Evolutionary conservation across 2,113 vertebrate species (phyloP), one percentile per base, ranked within the genome.

Genomic region (Tretioscincus oriximinensis): DNA sequence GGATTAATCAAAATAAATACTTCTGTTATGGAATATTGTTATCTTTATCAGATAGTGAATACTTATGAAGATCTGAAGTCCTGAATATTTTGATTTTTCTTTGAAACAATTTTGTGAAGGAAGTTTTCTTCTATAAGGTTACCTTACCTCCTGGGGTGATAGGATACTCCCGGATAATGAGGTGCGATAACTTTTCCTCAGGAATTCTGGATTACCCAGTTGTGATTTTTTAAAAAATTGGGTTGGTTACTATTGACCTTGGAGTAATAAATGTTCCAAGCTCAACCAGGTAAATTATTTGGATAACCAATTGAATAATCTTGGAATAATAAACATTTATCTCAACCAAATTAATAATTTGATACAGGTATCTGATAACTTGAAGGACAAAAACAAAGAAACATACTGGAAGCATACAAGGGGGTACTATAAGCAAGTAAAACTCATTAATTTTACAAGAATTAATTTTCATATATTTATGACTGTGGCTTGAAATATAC

Each of bases 191-290:
- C 35, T 41, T 41, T 41, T 41, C 35, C n/a, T 41, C 5, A 5
- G 35, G 35, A 41, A 41, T 41, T 41, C 35, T 4, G 35, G 35
- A 41, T 41, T 41, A 41, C 35, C 35, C 35, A 41, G 35, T 41
- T 4, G 35, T 41, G 35, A 5, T 41, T 41, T 41, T 41, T 41
- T 41, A 41, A 41, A 41, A 41, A 41, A 41, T 41, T 5, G 35
- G 35, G 35, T 41, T 41, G 35, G 35, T 41, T 41, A 41, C 5
- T 41, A 41, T 12, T 67, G 85, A 86, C 63, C 66, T 78, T 65
- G 84, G 73, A 10, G 83, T 49, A 87, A 89, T 54, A 61, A 85
- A 68, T 86, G 88, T 29, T 9, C 70, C 85, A 86, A 84, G 35
- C 35, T 41, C 35, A 41, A 41, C n/a, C 35, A 41, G 35, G 35